Base-by-base conservation (phyloP, 2,113 vertebrate genomes). In the Eidolon helvum region DNA sequence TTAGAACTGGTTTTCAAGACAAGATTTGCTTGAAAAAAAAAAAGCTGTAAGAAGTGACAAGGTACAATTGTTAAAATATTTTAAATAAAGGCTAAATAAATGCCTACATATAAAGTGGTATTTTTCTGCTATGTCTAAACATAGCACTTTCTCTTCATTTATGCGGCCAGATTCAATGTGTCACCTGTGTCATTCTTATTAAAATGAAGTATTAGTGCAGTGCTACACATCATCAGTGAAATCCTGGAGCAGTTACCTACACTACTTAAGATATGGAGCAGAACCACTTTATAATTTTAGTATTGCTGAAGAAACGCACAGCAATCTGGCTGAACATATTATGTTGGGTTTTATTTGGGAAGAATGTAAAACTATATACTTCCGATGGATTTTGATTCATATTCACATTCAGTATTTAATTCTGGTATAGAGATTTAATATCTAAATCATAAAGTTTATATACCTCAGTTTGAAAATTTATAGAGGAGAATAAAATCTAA, bases 41-140 rank as follows among this genome's bases (percentile, higher is more conserved):
- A 88, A 16, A 95, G 48, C 74, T 96, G 92, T 96, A 96, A 96
- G 68, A 93, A 87, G 53, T 96, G 97, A 96, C 92, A 96, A 63
- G 61, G 8, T 91, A 83, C 68, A 87, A 94, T 95, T 96, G 86
- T 72, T 90, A 87, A 94, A 95, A 95, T 24, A 21, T 83, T 87
- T 96, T n/a, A 96, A 87, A 95, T 96, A 93, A 97, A 97, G 48
- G 24, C 78, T 91, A 94, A 97, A 96, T 97, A 93, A 93, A 94
- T 91, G 79, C 71, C 66, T 84, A 88, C 57, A 68, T 75, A 61
- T 79, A 91, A 94, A 96, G 83, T 74, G 83, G 33, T 80, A 69
- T 95, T 93, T 97, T 97, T 92, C 61, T 93, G 38, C 35, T 61
- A 24, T 84, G 28, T 89, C 94, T 95, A 95, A 94, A 94, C 63